Evolutionary conservation across 2,888 invertebrate genomes (phyloP).

Genomic region (Sphaeridia pumilis): DNA sequence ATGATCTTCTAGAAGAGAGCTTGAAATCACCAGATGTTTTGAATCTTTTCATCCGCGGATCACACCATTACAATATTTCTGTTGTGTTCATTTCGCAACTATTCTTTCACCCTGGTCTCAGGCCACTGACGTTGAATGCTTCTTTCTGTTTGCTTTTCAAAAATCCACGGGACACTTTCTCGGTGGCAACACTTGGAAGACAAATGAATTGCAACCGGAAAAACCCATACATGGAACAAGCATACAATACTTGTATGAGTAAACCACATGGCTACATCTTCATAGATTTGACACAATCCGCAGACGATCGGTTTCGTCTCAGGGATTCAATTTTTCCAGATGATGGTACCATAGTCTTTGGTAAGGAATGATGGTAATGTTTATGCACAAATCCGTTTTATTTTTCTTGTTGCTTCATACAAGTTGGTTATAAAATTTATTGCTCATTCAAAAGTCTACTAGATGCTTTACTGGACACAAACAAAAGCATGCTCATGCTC

Average conservation of each 20-base stretch:
- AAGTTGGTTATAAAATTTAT: no score
- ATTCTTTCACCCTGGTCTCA: conserved; percentile 14
- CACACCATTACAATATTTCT: not conserved
- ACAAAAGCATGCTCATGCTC: no score
- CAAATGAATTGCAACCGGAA: conserved; percentile 22
- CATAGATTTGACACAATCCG: conserved; percentile 20
- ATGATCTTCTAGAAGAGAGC: not conserved
- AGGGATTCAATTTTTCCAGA: conserved; percentile 11
- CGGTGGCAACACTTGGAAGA: conserved; percentile 9
- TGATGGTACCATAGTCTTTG: no score
- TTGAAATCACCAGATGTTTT: not conserved
- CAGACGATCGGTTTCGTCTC: conserved; percentile 20
- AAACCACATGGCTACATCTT: conserved; percentile 23
- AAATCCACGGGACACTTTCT: conserved; percentile 17
- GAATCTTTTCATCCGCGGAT: not conserved
- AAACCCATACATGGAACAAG: conserved; percentile 13
- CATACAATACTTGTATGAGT: conserved; percentile 18
- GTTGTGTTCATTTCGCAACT: conserved; percentile 6
- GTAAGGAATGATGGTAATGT: no score
- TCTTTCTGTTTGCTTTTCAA: conserved; percentile 12
- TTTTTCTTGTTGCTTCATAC: no score
- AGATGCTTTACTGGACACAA: no score
- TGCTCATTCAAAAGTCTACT: no score
- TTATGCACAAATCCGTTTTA: no score
- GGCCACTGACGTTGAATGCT: conserved; percentile 11